These are phyloP conservation scores for Pterobdella sp. DNA, from an alignment of 2,888 invertebrate species.

Conservation along the genomic window DNA sequence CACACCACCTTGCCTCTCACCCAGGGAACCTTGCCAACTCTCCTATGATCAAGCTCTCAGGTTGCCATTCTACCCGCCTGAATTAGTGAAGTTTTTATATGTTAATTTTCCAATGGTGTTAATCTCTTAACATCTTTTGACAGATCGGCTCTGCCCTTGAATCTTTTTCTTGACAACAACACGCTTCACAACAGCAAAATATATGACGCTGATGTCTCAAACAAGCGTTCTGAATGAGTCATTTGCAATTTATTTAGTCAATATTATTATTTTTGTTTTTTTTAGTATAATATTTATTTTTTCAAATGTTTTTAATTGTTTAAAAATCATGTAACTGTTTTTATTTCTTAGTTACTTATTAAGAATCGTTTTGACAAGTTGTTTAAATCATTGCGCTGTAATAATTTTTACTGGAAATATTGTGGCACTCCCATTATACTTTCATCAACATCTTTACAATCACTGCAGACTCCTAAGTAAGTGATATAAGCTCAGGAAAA, in stretches of 20 bases:
- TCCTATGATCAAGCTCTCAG: constrained; percentile 24
- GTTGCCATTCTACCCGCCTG: not conserved
- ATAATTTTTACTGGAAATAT: too few relatives aligned
- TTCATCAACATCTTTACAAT: too few relatives aligned
- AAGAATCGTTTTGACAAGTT: too few relatives aligned
- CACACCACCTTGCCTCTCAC: not conserved
- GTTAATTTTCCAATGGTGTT: not conserved
- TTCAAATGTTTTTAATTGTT: too few relatives aligned
- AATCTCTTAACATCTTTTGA: not conserved
- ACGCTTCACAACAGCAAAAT: constrained; percentile 11
- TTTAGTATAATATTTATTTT: too few relatives aligned
- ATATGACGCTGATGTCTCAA: not conserved
- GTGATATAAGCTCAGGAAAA: too few relatives aligned
- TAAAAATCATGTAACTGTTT: too few relatives aligned
- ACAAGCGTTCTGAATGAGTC: not conserved
- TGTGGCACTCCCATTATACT: too few relatives aligned
- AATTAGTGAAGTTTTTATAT: not conserved
- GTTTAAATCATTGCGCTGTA: too few relatives aligned
- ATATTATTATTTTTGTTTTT: too few relatives aligned
- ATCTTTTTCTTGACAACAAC: constrained; percentile 21
- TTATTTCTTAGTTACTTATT: too few relatives aligned
- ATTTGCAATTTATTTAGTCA: not conserved
- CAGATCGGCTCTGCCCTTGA: constrained; percentile 24
- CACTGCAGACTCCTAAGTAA: too few relatives aligned
- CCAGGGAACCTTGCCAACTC: not conserved